These are phyloP conservation scores for Tokudaia muenninki DNA, from an alignment of 2,797 vertebrate species.

Conservation along the genomic window DNA sequence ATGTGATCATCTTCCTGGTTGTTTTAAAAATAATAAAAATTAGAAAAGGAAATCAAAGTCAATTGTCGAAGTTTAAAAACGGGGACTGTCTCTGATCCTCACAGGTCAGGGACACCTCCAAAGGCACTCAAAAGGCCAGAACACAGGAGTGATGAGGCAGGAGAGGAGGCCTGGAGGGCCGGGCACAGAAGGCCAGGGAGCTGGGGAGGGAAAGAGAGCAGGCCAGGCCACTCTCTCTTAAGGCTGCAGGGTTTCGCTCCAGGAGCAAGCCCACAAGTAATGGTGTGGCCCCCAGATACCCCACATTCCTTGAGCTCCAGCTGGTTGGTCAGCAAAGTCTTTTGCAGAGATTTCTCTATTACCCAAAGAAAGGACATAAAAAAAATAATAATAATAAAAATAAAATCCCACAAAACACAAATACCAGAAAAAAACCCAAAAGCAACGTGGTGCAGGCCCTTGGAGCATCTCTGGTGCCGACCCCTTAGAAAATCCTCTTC, in stretches of 20 bases:
- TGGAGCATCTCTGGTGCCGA: conserved; percentile 39
- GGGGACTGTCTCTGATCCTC: conserved; percentile 77
- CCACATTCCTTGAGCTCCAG: conserved; percentile 66
- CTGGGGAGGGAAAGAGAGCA: not conserved
- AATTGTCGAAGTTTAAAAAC: conserved; percentile 79
- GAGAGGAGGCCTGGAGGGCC: conserved; percentile 58
- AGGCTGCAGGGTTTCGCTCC: conserved; percentile 70
- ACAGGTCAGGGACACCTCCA: conserved; percentile 76
- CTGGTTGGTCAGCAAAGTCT: conserved; percentile 77
- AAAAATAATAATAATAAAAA: conserved; percentile 16
- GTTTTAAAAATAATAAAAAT: conserved; percentile 77
- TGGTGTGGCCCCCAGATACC: conserved; percentile 2
- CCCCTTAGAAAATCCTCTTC: conserved; percentile 94
- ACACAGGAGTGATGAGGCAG: conserved; percentile 73
- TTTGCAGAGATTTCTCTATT: conserved; percentile 79
- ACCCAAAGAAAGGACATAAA: conserved; percentile 38
- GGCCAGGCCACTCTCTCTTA: conserved; percentile 71
- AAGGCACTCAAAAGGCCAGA: conserved; percentile 81
- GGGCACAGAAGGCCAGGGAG: not conserved
- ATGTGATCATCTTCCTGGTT: not conserved
- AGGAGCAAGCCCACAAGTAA: conserved; percentile 50
- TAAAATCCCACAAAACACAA: conserved; percentile 47
- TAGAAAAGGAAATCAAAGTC: conserved; percentile 80
- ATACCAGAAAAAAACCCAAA: conserved; percentile 79
- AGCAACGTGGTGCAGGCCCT: conserved; percentile 54